Evolutionary conservation across 2,113 vertebrate species (phyloP).

Genomic region (Ptilorrhoa leucosticta): DNA sequence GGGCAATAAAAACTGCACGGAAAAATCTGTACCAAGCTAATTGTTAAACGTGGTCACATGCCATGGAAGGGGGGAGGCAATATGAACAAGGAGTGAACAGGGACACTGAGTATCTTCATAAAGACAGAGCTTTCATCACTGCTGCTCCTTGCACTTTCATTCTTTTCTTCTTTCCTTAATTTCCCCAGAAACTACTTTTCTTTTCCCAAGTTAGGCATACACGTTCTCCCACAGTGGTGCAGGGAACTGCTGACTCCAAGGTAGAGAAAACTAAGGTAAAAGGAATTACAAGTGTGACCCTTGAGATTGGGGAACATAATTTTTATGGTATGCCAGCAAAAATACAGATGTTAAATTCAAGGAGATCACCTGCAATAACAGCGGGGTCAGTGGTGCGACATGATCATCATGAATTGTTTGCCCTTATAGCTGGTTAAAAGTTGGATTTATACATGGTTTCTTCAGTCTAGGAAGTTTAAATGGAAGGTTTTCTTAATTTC

Average conservation of each 20-base stretch:
- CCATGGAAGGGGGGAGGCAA: not conserved
- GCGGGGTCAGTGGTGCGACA: too few relatives aligned
- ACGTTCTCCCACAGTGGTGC: not conserved
- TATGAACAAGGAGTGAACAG: not conserved
- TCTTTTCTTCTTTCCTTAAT: not conserved
- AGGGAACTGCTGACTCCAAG: not conserved
- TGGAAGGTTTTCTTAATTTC: not conserved
- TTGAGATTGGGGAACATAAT: not conserved
- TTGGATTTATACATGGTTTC: not conserved
- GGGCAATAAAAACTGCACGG: slow-evolving; percentile 45
- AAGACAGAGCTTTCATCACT: not conserved
- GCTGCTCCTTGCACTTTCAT: not conserved
- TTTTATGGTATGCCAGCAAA: not conserved
- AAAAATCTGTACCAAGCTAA: slow-evolving; percentile 20
- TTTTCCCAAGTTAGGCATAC: not conserved
- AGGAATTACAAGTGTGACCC: not conserved
- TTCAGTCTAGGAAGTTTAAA: not conserved
- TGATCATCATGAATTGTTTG: not conserved
- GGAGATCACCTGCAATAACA: not conserved
- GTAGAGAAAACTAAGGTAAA: not conserved
- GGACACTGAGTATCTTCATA: not conserved
- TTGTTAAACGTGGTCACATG: slow-evolving; percentile 46
- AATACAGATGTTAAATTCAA: not conserved
- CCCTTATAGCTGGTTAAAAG: not conserved
- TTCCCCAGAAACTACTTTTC: not conserved